Percentiles rank a stretch among this genome's conserved stretches.
Evolutionary conservation across 2,888 invertebrate genomes (phyloP).

Genomic region (Syrista parreyssii): DNA sequence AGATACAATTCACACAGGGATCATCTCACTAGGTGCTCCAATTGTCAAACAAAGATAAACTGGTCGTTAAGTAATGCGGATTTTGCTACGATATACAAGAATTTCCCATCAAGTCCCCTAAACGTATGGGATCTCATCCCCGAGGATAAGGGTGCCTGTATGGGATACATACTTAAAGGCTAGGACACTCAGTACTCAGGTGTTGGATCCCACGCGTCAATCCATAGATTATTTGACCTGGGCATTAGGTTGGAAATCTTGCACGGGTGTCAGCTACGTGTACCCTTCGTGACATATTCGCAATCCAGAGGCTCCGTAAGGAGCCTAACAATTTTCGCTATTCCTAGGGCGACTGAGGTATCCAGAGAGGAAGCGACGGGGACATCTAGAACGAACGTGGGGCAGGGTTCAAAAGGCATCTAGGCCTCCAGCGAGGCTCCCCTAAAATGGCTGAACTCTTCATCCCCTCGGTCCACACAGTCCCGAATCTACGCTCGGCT

Average conservation of each 20-base stretch:
- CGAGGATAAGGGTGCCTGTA: not conserved
- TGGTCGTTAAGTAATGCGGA: not conserved
- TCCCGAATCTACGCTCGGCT: conserved; percentile 41
- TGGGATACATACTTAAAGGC: not conserved
- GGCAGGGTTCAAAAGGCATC: conserved; percentile 7
- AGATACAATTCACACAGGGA: not conserved
- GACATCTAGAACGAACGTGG: not conserved
- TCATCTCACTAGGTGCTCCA: not conserved
- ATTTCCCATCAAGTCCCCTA: not conserved
- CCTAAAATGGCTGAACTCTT: conserved; percentile 5
- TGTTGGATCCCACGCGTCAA: conserved; percentile 54
- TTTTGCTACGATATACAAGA: not conserved
- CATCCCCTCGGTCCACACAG: conserved; percentile 1
- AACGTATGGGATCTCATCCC: not conserved
- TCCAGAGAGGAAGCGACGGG: not conserved
- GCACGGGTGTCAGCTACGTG: not conserved
- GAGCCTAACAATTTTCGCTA: not conserved
- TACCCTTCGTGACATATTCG: not conserved
- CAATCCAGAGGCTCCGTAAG: not conserved
- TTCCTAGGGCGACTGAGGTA: not conserved
- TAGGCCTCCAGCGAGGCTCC: conserved; percentile 2
- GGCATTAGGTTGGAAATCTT: conserved; percentile 56
- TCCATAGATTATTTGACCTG: conserved; percentile 56
- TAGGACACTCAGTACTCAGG: conserved; percentile 50
- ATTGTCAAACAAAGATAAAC: not conserved